Evolutionary conservation across 2,888 invertebrate genomes (phyloP).

Genomic region (Chrysolina haemoptera): DNA sequence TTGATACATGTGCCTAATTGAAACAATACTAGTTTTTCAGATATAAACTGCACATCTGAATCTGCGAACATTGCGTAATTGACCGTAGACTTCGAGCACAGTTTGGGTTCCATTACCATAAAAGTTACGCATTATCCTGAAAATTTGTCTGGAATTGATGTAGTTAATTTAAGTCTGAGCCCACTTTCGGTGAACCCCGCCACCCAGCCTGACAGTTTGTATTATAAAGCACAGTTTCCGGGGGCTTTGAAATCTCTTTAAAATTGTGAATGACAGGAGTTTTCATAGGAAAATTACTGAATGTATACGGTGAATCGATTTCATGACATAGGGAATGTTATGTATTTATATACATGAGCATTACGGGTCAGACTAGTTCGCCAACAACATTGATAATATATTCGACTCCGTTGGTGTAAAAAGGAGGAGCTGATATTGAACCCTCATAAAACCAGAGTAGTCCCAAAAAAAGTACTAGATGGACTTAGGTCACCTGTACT

Average conservation of each 20-base stretch:
- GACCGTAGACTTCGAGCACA: constrained; percentile 21
- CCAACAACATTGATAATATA: no score
- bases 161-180: constrained; percentile 45
- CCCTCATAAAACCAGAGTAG: no score
- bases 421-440: no score
- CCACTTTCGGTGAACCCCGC: constrained; percentile 22
- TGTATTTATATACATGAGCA: no score
- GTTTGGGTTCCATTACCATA: constrained; percentile 28
- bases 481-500: no score
- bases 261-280: not conserved
- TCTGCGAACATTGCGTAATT: constrained; percentile 6
- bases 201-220: constrained; percentile 7
- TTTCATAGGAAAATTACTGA: not conserved
- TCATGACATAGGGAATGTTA: no score
- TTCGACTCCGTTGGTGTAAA: no score
- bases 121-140: constrained; percentile 31
- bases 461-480: no score
- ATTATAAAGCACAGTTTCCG: not conserved
- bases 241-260: not conserved
- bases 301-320: no score
- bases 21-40: not conserved
- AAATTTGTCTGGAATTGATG: constrained; percentile 39
- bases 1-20: no score
- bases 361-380: no score
- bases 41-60: not conserved